Evolutionary conservation across 2,888 invertebrate genomes (phyloP), one percentile per base, ranked within the genome.

Genomic region (Aspidapion aeneum): DNA sequence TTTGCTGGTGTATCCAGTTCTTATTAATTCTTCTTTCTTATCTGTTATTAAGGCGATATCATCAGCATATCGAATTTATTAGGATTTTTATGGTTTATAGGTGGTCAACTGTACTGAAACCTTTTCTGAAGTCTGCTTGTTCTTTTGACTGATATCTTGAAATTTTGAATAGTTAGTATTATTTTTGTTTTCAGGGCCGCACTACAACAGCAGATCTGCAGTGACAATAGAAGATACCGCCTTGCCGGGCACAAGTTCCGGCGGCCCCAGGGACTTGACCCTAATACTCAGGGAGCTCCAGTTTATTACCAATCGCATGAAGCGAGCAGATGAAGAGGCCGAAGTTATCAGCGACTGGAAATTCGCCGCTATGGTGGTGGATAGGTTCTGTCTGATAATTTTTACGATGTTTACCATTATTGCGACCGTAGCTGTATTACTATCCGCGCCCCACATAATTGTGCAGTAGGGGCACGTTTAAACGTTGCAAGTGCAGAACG

Each of bases 321-420:
- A 92, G 80, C 94, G 95, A 80, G 91, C 95, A 62, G 97, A 98
- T 77, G 94, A 95, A 75, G 94, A 95, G 77, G 90, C 91, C 63
- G 96, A 96, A 79, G 86, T 94, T 71, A 94, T 94, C 74, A 94
- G 92, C 82, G 97, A 98, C 81, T 97, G 97, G 97, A 96, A 96
- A 81, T 98, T 97, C 80, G 97, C 97, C 63, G 97, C 96, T 70
- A 96, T 97, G 94, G 97, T 97, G 79, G 95, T 98, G 79, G 97
- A 98, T 84, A 90, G 92, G 84, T 91, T 96, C 83, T 97, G 97
- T 84, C 87, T 98, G 82, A 93, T 94, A 83, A 90, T 96, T 79
- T 98, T 97, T 86, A 94, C 94, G 68, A 84, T 94, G 81, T 96
- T 96, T 85, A 96, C 95, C 77, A 88, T 95, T 81, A 90, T 94